These are phyloP conservation scores for Paracanthobrama guichenoti DNA, from an alignment of 2,113 vertebrate species.

Conservation along the genomic window DNA sequence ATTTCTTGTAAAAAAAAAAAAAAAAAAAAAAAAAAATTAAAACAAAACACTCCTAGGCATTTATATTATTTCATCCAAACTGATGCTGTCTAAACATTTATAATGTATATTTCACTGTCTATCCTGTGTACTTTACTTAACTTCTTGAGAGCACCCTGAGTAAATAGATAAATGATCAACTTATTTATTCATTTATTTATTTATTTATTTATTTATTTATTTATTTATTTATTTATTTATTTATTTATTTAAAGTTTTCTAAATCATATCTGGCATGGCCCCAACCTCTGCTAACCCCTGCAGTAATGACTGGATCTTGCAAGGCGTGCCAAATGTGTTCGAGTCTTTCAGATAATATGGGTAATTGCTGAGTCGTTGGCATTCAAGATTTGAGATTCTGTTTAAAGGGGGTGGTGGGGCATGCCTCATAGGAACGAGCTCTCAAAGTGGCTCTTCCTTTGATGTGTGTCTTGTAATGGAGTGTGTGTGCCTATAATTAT, in stretches of 20 bases:
- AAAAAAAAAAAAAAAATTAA: background rate
- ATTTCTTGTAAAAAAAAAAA: background rate
- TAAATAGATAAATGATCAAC: background rate
- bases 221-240: background rate
- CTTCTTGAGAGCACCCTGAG: background rate
- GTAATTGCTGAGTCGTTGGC: conserved; percentile 56
- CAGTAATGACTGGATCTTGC: conserved; percentile 53
- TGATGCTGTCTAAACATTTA: background rate
- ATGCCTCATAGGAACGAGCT: conserved; percentile 44
- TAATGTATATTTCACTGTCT: background rate
- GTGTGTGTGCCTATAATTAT: conserved; percentile 42
- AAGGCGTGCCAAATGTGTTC: conserved; percentile 42
- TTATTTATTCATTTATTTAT: background rate
- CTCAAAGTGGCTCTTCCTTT: conserved; percentile 48
- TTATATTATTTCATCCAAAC: background rate
- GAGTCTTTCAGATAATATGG: conserved; percentile 47
- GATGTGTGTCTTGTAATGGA: conserved; percentile 57
- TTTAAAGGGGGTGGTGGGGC: conserved; percentile 50
- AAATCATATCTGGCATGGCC: conserved; percentile 34
- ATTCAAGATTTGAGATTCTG: conserved; percentile 55
- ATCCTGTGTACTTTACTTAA: background rate
- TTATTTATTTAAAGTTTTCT: conserved; percentile 29
- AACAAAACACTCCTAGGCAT: background rate
- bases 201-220: conserved; percentile 18
- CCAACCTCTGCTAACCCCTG: conserved; percentile 9